These are phyloP conservation scores for Sarcophaga rosellei DNA, from an alignment of 2,888 invertebrate species.

Conservation along the genomic window DNA sequence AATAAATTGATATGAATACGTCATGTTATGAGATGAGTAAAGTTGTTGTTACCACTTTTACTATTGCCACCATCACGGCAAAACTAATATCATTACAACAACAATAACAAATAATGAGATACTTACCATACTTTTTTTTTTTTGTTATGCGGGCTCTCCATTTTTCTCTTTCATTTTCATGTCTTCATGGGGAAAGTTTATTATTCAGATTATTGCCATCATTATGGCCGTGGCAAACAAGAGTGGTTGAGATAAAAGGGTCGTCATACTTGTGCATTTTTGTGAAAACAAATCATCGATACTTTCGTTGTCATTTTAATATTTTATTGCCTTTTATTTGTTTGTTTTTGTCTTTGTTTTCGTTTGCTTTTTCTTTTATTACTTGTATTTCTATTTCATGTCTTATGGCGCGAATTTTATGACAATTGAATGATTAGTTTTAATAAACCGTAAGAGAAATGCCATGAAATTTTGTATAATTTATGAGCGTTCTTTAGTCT, in stretches of 20 bases:
- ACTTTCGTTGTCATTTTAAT: background rate
- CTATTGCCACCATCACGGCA: background rate
- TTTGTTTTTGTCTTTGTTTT: conserved; percentile 1
- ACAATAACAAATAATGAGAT: background rate
- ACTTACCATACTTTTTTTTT: background rate
- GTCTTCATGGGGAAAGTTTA: conserved; percentile 42
- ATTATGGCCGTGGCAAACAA: background rate
- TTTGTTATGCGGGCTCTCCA: background rate
- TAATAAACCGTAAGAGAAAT: conserved; percentile 33
- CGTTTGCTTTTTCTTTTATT: background rate
- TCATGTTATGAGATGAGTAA: conserved; percentile 49
- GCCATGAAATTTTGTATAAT: background rate
- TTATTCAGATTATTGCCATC: conserved; percentile 53
- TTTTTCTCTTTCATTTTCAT: conserved; percentile 19
- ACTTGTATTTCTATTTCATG: background rate
- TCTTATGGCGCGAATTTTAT: conserved; percentile 45
- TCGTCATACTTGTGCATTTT: background rate
- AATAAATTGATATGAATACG: conserved; percentile 60
- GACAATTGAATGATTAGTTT: conserved; percentile 28
- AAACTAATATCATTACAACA: background rate
- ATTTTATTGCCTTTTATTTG: background rate
- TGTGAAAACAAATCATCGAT: background rate
- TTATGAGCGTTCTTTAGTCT: too few relatives aligned
- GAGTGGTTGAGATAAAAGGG: background rate
- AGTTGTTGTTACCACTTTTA: conserved; percentile 56